Base-by-base conservation (phyloP, 2,888 invertebrate species). In the Lycia hirtaria region DNA sequence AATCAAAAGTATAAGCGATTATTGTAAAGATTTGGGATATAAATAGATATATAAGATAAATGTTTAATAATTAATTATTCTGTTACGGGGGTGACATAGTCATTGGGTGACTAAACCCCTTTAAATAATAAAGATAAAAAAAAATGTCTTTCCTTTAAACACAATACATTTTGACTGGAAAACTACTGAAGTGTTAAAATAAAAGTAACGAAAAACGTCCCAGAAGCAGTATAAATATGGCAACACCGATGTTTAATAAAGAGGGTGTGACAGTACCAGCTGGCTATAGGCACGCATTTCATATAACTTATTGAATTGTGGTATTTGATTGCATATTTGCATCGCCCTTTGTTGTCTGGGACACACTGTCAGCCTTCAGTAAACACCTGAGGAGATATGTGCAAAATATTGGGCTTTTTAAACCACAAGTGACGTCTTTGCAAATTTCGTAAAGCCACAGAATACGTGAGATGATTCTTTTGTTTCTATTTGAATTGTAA, bases 211-310 rank as follows among this genome's bases (percentile, higher is more conserved):
- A n/a, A 26, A 41, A 26, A 26, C 4, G 15, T 17, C n/a, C 26
- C 10, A 17, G 10, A 15, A 17, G 5, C 15, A 26, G 10, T 12
- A 10, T 41, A n/a, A n/a, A n/a, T 15, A 15, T 41, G 41, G 41
- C 26, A 17, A 41, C 26, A 2, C 41, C 5, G n/a, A 17, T 72
- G 73, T 68, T 71, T 67, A 75, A 74, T 75, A 71, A 63, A 68
- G 64, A 77, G 82, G 81, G 82, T 76, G 81, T 73, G 76, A 77
- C 77, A 74, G 76, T 72, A 24, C 47, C 63, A 67, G 62, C 61
- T 67, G 61, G 63, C 52, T 68, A 14, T 14, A 20, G 47, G 49
- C 48, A 37, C 40, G 38, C 45, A 41, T 44, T 56, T 53, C 47
- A 51, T 37, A 54, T 48, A 37, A 48, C 44, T 63, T 60, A 61